Base-by-base conservation (phyloP, 2,888 invertebrate genomes). In the Conistra vaccinii region DNA sequence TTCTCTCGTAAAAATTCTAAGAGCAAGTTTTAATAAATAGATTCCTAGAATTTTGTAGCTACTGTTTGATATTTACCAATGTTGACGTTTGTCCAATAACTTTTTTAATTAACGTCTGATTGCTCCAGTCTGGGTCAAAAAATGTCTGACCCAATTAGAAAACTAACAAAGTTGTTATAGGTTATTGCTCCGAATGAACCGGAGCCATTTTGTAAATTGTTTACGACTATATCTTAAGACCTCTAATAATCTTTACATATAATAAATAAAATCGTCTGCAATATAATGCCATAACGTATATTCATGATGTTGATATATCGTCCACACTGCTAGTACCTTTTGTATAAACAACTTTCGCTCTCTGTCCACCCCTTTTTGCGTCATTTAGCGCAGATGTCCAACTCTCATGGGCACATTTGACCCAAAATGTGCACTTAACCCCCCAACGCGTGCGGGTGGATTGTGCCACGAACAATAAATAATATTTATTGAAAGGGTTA, bases 351-450 rank as follows among this genome's bases (percentile, higher is more conserved):
- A 89, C 88, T 90, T 89, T 91, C 89, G 88, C 90, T 89, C 79
- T 85, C 76, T 61, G 69, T 69, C 83, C 73, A 90, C 89, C 92
- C 92, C 91, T 89, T 89, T 67, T 89, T 81, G 84, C 85, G 83
- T 83, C 89, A 89, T 86, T 88, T 83, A 76, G 88, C 87, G 87
- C 93, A 94, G 93, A 93, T 94, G 93, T 89, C 88, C 90, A 81
- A 83, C 71, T 86, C 88, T 69, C 89, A 84, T 67, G 80, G 86
- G 89, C 80, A 84, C 85, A 81, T 89, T 89, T 88, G 86, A 85
- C 87, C 87, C 87, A 87, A 91, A 84, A 88, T 83, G 78, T 85
- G 82, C 87, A 83, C 85, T 85, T 81, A 87, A 81, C 87, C 87
- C 88, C 76, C 81, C 81, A 85, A 78, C 70, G 80, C 83, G 90